These are phyloP conservation scores for Linnaemya vulpina DNA, from an alignment of 2,888 invertebrate genomes.

Conservation along the genomic window DNA sequence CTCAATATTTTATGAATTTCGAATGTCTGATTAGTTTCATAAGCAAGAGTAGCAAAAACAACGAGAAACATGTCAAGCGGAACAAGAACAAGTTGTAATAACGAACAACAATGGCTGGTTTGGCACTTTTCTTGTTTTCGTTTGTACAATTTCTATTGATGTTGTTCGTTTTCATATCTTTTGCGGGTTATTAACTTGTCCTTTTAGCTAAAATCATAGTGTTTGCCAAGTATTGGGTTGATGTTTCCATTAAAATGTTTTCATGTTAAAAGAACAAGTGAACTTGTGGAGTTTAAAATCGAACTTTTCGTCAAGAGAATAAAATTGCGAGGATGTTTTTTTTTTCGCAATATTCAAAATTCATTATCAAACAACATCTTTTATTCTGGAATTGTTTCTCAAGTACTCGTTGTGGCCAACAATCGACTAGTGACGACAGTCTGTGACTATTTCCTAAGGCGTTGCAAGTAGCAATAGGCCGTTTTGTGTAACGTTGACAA, in stretches of 20 bases:
- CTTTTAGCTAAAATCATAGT: constrained; percentile 28
- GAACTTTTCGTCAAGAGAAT: neutral
- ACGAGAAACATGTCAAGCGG: constrained; percentile 29
- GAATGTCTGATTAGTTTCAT: constrained; percentile 73
- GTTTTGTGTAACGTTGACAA: no score
- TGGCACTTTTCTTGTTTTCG: constrained; percentile 15
- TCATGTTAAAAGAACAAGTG: neutral
- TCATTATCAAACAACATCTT: no score
- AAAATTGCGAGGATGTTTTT: neutral
- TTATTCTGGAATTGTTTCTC: no score
- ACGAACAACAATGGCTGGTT: constrained; percentile 27
- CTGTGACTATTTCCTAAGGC: no score
- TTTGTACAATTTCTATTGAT: constrained; percentile 25
- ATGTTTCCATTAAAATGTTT: neutral
- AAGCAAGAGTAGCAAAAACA: constrained; percentile 36
- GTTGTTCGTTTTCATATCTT: constrained; percentile 33
- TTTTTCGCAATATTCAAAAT: neutral
- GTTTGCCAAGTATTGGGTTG: constrained; percentile 4
- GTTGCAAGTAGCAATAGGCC: no score
- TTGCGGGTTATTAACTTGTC: constrained; percentile 62
- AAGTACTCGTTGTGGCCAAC: no score
- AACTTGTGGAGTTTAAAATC: neutral
- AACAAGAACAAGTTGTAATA: neutral
- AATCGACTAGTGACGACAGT: no score
- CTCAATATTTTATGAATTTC: constrained; percentile 71